Conservation (phyloP, 1,140 invertebrate genomes). For the Drosophila malerkotliana region DNA sequence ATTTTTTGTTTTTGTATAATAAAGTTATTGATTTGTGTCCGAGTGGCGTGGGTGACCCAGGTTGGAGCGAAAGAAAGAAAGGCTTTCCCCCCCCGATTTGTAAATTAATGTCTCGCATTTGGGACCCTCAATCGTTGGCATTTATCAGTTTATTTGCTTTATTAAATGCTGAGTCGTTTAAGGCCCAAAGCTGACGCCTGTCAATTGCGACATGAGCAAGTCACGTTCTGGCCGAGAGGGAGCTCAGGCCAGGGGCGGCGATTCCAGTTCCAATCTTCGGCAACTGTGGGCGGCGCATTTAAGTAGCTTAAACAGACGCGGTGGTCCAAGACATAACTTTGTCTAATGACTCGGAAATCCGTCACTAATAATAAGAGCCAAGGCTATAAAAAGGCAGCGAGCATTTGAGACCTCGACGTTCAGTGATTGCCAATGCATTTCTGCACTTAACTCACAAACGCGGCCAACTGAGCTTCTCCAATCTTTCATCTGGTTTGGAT, state of each 20-base stretch:
- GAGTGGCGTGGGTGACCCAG: slow-evolving; percentile 70
- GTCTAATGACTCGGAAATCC: slow-evolving; percentile 84
- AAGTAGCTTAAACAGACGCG: slow-evolving; percentile 82
- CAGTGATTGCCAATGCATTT: slow-evolving; percentile 53
- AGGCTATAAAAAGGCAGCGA: slow-evolving; percentile 73
- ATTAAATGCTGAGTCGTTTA: slow-evolving; percentile 73
- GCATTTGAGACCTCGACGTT: slow-evolving; percentile 68
- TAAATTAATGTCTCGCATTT: slow-evolving; percentile 63
- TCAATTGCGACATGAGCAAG: slow-evolving; percentile 76
- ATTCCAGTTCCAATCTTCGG: slow-evolving; percentile 5
- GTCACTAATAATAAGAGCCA: slow-evolving; percentile 81
- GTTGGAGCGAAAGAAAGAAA: slow-evolving; percentile 11
- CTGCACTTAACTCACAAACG: slow-evolving; percentile 47
- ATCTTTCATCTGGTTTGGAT: slow-evolving; percentile 5
- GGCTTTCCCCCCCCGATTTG: slow-evolving; percentile 17
- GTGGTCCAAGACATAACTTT: slow-evolving; percentile 82
- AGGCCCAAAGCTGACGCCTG: slow-evolving; percentile 64
- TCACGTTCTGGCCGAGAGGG: slow-evolving; percentile 18
- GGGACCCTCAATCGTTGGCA: slow-evolving; percentile 34
- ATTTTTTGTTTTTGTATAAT: slow-evolving; percentile 57
- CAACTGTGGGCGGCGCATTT: slow-evolving; percentile 65
- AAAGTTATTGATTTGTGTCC: slow-evolving; percentile 82
- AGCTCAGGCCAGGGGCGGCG: neutral
- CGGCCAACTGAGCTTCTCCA: slow-evolving; percentile 16
- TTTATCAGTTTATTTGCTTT: slow-evolving; percentile 71